phyloP scores from a whole-genome alignment of 1,140 invertebrate genomes.

The Cydia splendana region DNA sequence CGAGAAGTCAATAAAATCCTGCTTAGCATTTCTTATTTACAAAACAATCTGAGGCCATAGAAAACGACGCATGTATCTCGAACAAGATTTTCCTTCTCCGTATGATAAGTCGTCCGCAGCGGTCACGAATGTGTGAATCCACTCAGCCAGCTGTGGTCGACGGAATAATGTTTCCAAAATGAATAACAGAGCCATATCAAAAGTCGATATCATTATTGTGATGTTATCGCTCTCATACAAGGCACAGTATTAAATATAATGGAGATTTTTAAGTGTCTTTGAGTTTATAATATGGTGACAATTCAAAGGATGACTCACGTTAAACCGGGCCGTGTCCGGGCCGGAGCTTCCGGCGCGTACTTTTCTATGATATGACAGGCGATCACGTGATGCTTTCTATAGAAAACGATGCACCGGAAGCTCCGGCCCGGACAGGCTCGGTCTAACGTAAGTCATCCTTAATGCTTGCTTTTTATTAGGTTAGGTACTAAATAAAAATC shows the following conservation, averaged over 20 bases:
- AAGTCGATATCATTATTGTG: slow-evolving; percentile 27
- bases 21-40: slow-evolving; percentile 45
- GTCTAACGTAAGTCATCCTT: too few species aligned
- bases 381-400: too few species aligned
- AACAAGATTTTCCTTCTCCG: slow-evolving; percentile 27
- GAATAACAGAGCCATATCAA: slow-evolving; percentile 19
- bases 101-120: slow-evolving; percentile 21
- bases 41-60: slow-evolving; percentile 39
- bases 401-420: too few species aligned
- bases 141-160: slow-evolving; percentile 25
- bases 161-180: slow-evolving; percentile 32
- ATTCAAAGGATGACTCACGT: too few species aligned
- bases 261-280: not conserved
- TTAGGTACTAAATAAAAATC: too few species aligned
- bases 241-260: not conserved
- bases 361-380: too few species aligned
- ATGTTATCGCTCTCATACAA: slow-evolving; percentile 18
- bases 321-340: too few species aligned
- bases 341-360: too few species aligned
- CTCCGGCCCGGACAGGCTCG: too few species aligned
- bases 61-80: slow-evolving; percentile 36
- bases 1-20: slow-evolving; percentile 48
- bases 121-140: slow-evolving; percentile 31
- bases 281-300: not conserved
- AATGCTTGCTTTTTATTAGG: not conserved